phyloP scores from a whole-genome alignment of 1,140 invertebrate species.

The Centruroides sculpturatus region DNA sequence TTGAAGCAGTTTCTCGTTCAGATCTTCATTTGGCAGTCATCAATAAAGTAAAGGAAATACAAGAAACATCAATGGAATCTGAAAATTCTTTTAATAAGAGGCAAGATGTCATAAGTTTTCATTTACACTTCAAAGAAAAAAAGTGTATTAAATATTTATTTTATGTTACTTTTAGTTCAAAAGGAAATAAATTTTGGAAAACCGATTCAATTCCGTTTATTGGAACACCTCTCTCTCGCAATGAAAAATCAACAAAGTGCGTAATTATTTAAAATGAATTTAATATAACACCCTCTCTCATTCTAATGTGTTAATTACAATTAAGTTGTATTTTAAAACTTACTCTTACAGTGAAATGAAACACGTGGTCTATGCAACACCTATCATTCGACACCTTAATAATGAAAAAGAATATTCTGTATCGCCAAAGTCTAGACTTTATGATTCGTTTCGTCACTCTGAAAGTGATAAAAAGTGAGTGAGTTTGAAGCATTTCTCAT shows the following conservation, averaged over 20 bases:
- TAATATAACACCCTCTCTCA: no score
- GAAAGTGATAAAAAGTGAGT: background rate
- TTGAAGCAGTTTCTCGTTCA: no score
- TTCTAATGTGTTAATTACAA: no score
- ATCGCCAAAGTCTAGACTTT: constrained; percentile 3
- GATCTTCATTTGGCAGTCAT: constrained; percentile 15
- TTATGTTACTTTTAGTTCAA: no score
- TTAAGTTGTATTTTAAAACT: background rate
- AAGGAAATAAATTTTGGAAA: background rate
- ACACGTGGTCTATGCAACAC: background rate
- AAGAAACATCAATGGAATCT: background rate
- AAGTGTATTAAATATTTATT: background rate
- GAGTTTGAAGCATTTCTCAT: background rate
- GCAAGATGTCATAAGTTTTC: background rate
- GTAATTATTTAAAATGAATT: background rate
- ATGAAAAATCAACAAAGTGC: background rate
- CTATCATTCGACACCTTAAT: background rate
- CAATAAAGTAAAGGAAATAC: background rate
- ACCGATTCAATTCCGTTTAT: constrained; percentile 4
- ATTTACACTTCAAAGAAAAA: background rate
- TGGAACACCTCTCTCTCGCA: constrained; percentile 2
- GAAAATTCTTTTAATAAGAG: background rate
- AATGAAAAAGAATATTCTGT: constrained; percentile 3
- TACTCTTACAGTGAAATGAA: background rate
- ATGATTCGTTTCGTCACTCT: constrained; percentile 7